Percentiles rank a stretch among this genome's conserved stretches.
phyloP scores from a whole-genome alignment of 2,113 vertebrate genomes.

The Dromaius novaehollandiae region DNA sequence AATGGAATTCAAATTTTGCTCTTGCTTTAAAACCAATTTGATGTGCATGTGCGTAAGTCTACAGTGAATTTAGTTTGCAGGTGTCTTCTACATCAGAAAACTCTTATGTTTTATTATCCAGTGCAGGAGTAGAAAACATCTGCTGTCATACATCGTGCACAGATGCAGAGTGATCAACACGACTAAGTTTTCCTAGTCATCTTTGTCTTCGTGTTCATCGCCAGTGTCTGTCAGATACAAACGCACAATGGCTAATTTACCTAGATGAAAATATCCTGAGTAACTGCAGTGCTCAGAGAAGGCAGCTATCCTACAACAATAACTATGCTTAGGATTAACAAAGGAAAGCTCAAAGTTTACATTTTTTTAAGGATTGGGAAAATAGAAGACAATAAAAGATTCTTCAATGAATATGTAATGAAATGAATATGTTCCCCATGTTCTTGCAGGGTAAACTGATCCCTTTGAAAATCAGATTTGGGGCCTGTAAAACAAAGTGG shows the following conservation, averaged over 20 bases:
- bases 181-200: background rate
- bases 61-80: background rate
- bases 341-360: background rate
- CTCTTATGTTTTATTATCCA: background rate
- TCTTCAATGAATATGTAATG: background rate
- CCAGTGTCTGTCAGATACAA: background rate
- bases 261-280: background rate
- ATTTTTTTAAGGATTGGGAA: background rate
- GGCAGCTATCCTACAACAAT: background rate
- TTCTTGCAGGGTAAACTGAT: background rate
- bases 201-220: background rate
- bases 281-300: background rate
- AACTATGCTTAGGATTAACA: background rate
- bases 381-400: background rate
- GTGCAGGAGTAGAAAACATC: background rate
- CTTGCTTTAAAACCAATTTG: background rate
- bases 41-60: background rate
- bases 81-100: background rate
- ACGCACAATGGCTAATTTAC: background rate
- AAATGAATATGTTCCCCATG: background rate
- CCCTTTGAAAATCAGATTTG: background rate
- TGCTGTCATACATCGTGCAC: background rate
- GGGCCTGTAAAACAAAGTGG: background rate
- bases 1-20: background rate
- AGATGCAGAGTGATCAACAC: background rate